These are phyloP conservation scores for Palythoa caribaeorum DNA, from an alignment of 92 coral and sea anemone species.

Conservation along the genomic window DNA sequence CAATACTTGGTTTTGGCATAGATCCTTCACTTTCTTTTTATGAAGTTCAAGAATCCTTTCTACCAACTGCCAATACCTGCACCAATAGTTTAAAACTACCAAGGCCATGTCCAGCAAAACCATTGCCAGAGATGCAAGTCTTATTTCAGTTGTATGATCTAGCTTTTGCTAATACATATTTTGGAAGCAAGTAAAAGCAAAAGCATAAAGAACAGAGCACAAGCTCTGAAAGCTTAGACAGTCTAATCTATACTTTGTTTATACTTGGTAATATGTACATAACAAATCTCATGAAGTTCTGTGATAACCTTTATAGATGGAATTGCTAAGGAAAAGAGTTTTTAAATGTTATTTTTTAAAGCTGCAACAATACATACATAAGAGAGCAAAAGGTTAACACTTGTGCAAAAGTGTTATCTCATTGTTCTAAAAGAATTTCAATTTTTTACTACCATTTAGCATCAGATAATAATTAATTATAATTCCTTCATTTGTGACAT, in stretches of 20 bases:
- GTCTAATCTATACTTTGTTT: not conserved
- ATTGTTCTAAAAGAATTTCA: conserved; percentile 17
- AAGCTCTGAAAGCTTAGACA: not conserved
- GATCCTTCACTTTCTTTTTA: conserved; percentile 4
- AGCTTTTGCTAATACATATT: not conserved
- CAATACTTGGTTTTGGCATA: conserved; percentile 16
- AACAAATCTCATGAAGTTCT: not conserved
- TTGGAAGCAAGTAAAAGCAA: not conserved
- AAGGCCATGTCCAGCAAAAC: not conserved
- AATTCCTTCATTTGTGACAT: not conserved
- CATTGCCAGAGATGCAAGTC: not conserved
- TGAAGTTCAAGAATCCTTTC: not conserved
- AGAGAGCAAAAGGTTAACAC: not conserved
- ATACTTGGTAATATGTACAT: not conserved
- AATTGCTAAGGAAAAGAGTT: not conserved
- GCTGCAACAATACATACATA: not conserved
- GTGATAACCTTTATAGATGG: not conserved
- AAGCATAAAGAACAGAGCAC: not conserved
- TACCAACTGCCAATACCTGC: conserved; percentile 12
- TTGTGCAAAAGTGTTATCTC: conserved; percentile 11
- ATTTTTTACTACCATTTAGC: not conserved
- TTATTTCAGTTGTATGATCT: not conserved
- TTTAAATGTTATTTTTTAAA: not conserved
- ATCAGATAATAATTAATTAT: not conserved
- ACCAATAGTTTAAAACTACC: not conserved